Percentiles rank a stretch among this genome's conserved stretches.
Conservation (phyloP, 2,113 vertebrate species). For the Parus major region DNA sequence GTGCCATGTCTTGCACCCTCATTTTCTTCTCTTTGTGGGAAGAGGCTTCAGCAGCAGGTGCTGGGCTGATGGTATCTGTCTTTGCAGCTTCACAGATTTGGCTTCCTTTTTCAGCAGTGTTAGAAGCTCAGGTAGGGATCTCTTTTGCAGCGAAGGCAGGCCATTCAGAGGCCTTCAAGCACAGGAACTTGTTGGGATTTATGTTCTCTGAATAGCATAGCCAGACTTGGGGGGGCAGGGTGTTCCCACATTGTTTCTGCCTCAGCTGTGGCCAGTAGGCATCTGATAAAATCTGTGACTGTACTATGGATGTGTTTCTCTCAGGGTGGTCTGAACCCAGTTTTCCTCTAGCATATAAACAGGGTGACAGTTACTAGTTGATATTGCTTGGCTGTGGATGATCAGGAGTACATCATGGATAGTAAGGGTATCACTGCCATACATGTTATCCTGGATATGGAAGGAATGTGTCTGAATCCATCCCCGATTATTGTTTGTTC, state of each 20-base stretch:
- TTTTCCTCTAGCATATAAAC: background rate
- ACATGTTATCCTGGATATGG: background rate
- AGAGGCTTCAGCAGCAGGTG: background rate
- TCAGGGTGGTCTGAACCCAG: background rate
- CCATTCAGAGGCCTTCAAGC: background rate
- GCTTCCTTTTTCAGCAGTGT: background rate
- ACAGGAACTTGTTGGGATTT: background rate
- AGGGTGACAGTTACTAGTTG: background rate
- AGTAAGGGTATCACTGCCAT: background rate
- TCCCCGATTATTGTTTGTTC: background rate
- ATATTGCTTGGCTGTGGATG: background rate
- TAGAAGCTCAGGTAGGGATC: background rate
- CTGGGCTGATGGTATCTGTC: background rate
- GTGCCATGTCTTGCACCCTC: background rate
- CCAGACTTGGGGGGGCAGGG: background rate
- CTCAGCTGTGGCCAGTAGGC: background rate
- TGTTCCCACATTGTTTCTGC: background rate
- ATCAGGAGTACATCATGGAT: background rate
- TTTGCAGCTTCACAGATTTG: background rate
- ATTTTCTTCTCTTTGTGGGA: background rate
- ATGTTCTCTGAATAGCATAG: background rate
- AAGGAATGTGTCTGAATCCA: constrained; percentile 26
- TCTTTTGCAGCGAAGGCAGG: background rate
- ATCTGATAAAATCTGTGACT: background rate
- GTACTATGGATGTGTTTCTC: background rate